A percentile compares a stretch with the other conserved stretches of the same genome.
Conservation (phyloP, 1,140 invertebrate species). For the Drosophila ironensis region DNA sequence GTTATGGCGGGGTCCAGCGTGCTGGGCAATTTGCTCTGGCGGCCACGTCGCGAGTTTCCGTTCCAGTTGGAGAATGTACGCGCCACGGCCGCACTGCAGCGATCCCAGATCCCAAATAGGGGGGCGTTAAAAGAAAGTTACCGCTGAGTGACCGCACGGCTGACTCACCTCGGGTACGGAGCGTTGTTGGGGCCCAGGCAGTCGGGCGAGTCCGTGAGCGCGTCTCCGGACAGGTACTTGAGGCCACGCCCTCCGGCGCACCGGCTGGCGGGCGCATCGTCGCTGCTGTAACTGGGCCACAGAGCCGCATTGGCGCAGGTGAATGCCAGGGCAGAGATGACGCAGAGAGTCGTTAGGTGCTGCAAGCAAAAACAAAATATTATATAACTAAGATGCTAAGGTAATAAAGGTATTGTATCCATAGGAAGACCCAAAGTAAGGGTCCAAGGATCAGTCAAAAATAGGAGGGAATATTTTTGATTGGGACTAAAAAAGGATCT, state of each 20-base stretch:
- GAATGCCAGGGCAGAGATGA: conserved; percentile 69
- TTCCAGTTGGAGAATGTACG: conserved; percentile 84
- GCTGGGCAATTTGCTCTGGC: conserved; percentile 82
- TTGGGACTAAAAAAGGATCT: too few relatives aligned
- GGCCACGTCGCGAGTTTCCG: conserved; percentile 78
- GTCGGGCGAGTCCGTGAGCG: conserved; percentile 87
- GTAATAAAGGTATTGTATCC: not conserved
- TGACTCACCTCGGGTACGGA: conserved; percentile 90
- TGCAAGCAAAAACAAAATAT: conserved; percentile 28
- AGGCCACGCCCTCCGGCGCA: conserved; percentile 85
- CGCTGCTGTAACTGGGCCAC: conserved; percentile 68
- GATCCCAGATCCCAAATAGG: conserved; percentile 58
- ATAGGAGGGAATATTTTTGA: too few relatives aligned
- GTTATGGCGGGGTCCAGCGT: conserved; percentile 88
- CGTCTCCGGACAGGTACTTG: conserved; percentile 93
- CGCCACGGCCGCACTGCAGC: conserved; percentile 85
- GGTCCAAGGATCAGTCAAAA: too few relatives aligned
- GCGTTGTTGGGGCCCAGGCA: conserved; percentile 90
- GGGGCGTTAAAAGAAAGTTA: conserved; percentile 73
- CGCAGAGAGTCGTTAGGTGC: conserved; percentile 69
- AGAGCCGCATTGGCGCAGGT: conserved; percentile 67
- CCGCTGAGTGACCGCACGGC: conserved; percentile 13
- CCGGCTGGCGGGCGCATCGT: conserved; percentile 79
- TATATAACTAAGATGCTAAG: conserved; percentile 17
- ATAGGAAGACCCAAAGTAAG: too few relatives aligned